Evolutionary conservation across 1,140 invertebrate genomes (phyloP), one percentile per base, ranked within the genome.

Genomic region (Grapholita molesta): DNA sequence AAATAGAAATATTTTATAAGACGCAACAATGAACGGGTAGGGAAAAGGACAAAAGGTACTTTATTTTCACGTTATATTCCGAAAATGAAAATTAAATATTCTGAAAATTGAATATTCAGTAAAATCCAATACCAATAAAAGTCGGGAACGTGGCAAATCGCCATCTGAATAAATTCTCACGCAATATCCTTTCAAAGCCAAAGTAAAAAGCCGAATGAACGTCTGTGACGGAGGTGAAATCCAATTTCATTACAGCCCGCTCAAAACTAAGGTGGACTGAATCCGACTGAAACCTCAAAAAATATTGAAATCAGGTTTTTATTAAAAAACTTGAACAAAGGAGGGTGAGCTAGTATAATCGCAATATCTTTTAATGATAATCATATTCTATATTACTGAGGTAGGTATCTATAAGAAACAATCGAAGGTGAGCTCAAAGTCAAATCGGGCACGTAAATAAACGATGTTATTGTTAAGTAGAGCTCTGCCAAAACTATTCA

Each of bases 141-240:
- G 42, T 32, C 38, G n/a, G n/a, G 38, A 24, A 74, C 72, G 76
- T 78, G 78, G 79, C 78, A 82, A 76, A 73, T 70, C 79, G 79
- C 75, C 84, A 87, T 82, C 86, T 90, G 86, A 88, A 87, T 87
- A 85, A 82, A 88, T 90, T 88, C 82, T 82, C 85, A 87, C 82
- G 85, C 86, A 90, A 90, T 89, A 90, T 86, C 82, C 82, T 83
- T 83, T 86, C 79, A 83, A 82, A 82, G 79, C 75, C 71, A 81
- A 82, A 81, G 82, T 79, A 88, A 89, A 89, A 89, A 87, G 81
- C 79, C 79, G 80, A 83, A 85, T 86, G 86, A 90, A 86, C 75
- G 82, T 68, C 77, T 70, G 73, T 80, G 75, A 73, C 76, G 73
- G 76, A 72, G 75, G 73, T 81, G 80, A 86, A 87, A 87, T 89